phyloP scores from a whole-genome alignment of 2,113 vertebrate genomes.

The Meles meles region DNA sequence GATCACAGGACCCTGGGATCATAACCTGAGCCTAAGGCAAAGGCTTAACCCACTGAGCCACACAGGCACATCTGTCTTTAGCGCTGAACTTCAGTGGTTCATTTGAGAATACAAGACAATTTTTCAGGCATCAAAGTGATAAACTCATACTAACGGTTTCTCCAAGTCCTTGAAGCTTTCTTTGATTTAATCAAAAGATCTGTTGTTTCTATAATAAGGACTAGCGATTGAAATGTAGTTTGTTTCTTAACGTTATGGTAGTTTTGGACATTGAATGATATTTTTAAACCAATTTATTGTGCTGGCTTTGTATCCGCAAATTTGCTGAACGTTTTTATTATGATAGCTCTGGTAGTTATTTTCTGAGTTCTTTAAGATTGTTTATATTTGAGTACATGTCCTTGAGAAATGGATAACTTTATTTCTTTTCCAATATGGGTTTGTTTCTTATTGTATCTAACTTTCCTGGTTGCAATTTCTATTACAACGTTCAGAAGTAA shows the following conservation, averaged over 20 bases:
- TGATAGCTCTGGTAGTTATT: neutral
- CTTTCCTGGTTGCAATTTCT: neutral
- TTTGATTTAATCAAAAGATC: constrained; percentile 62
- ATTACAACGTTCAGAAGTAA: neutral
- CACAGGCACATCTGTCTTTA: constrained; percentile 50
- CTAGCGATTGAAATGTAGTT: constrained; percentile 22
- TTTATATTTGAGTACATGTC: neutral
- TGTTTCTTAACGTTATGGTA: constrained; percentile 60
- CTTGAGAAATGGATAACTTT: neutral
- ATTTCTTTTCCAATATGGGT: neutral
- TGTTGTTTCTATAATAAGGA: neutral
- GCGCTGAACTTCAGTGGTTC: constrained; percentile 68
- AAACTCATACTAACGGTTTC: neutral
- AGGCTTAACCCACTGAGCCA: too few relatives aligned
- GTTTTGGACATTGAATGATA: constrained; percentile 56
- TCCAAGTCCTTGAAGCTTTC: constrained; percentile 59
- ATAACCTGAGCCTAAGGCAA: too few relatives aligned
- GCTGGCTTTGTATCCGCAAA: neutral
- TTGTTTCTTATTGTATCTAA: neutral
- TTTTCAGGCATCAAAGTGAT: constrained; percentile 65
- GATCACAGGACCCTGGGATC: too few relatives aligned
- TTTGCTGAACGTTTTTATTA: neutral
- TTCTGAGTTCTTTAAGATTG: neutral
- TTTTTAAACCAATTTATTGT: neutral
- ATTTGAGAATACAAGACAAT: constrained; percentile 66